A percentile compares a stretch with the other conserved stretches of the same genome.
Evolutionary conservation across 2,797 vertebrate genomes (phyloP).

Genomic region (Hydrophis major): DNA sequence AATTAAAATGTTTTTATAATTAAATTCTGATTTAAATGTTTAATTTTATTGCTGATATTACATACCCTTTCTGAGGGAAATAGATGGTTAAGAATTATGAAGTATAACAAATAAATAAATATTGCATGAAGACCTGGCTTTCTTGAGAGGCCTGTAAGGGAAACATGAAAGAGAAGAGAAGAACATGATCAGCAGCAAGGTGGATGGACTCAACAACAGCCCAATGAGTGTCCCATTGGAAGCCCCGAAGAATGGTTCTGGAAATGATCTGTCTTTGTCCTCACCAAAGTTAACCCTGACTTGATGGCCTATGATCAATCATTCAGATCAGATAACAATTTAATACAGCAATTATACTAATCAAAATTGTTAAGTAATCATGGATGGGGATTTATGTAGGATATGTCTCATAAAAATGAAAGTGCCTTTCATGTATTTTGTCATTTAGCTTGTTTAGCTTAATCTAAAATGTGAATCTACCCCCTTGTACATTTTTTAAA

Average conservation of each 20-base stretch:
- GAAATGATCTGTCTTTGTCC: not conserved
- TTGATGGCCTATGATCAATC: not conserved
- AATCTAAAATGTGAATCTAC: not conserved
- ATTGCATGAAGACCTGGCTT: not conserved
- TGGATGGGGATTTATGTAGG: not conserved
- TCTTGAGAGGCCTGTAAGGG: not conserved
- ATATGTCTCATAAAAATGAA: not conserved
- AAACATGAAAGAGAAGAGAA: not conserved
- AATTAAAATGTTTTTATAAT: not conserved
- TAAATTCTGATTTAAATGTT: not conserved
- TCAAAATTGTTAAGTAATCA: not conserved
- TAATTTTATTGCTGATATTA: not conserved
- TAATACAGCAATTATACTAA: constrained; percentile 1
- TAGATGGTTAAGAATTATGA: not conserved
- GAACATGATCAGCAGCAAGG: not conserved
- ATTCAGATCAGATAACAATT: not conserved
- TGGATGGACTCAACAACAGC: not conserved
- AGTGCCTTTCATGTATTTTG: not conserved
- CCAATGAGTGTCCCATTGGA: not conserved
- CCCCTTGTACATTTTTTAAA: not conserved
- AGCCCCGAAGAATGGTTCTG: not conserved
- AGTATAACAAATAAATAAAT: not conserved
- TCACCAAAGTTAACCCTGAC: not conserved
- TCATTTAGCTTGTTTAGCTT: not conserved
- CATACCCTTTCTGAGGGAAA: not conserved